Conservation (phyloP, 2,888 invertebrate genomes). For the Tinea pellionella region DNA sequence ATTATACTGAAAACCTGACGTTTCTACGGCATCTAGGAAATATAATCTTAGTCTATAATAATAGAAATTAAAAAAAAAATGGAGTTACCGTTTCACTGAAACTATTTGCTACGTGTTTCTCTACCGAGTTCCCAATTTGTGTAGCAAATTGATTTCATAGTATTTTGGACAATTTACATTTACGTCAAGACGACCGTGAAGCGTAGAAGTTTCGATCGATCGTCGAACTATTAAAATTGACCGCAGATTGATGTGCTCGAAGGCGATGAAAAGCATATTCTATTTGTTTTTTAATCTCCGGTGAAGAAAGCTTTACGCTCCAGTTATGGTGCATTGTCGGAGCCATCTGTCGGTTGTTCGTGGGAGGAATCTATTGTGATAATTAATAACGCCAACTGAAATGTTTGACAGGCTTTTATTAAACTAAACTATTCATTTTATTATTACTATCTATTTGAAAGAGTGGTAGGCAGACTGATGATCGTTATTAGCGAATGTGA, state of each 20-base stretch:
- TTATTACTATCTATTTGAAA: too few relatives aligned
- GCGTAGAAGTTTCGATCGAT: neutral
- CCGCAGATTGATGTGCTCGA: neutral
- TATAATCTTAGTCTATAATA: too few relatives aligned
- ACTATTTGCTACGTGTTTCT: neutral
- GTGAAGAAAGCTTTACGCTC: constrained; percentile 15
- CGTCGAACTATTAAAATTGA: neutral
- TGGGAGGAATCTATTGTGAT: neutral
- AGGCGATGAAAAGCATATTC: neutral
- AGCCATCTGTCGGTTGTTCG: neutral
- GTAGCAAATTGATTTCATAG: neutral
- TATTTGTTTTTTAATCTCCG: constrained; percentile 8
- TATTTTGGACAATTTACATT: neutral
- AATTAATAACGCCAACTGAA: neutral
- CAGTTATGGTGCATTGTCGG: constrained; percentile 11
- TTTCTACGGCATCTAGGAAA: too few relatives aligned
- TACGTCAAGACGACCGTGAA: neutral
- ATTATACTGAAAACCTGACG: too few relatives aligned
- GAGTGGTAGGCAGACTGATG: too few relatives aligned
- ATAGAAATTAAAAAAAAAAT: too few relatives aligned
- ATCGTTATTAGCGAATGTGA: too few relatives aligned
- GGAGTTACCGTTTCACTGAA: too few relatives aligned
- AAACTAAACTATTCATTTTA: neutral
- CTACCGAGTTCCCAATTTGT: neutral
- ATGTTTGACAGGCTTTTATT: neutral